Evolutionary conservation across 2,797 vertebrate genomes (phyloP).

Genomic region (Decapterus maruadsi): DNA sequence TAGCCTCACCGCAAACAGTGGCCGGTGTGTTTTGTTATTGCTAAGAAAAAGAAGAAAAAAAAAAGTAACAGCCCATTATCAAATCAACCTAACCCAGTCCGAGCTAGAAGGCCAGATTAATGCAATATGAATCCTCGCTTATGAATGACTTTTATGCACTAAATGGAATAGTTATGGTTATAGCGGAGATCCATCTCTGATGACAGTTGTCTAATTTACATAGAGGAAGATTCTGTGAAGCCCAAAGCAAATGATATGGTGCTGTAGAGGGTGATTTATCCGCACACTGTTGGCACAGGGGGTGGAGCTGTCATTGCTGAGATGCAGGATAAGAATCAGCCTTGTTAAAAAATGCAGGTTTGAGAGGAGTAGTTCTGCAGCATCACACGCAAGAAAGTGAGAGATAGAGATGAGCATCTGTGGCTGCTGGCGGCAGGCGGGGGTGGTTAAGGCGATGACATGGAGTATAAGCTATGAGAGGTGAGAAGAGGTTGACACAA

Average conservation of each 20-base stretch:
- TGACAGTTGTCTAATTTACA: constrained; percentile 51
- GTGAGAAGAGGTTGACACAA: constrained; percentile 57
- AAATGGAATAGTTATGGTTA: constrained; percentile 33
- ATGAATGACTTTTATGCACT: constrained; percentile 35
- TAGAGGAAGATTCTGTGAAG: constrained; percentile 33
- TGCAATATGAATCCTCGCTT: constrained; percentile 36
- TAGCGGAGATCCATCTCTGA: constrained; percentile 30
- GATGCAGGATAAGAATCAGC: constrained; percentile 57
- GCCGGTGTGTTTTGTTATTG: constrained; percentile 3
- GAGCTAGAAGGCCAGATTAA: constrained; percentile 48
- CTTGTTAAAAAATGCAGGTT: constrained; percentile 46
- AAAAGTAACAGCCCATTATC: constrained; percentile 28
- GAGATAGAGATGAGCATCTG: constrained; percentile 45
- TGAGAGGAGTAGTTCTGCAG: constrained; percentile 40
- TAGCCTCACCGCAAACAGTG: constrained; percentile 10
- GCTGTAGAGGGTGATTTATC: constrained; percentile 48
- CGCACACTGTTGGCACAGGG: constrained; percentile 32
- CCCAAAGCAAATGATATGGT: constrained; percentile 45
- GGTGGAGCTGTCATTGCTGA: constrained; percentile 57
- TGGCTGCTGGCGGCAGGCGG: constrained; percentile 31
- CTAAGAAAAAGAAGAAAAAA: not conserved
- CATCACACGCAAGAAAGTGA: constrained; percentile 37
- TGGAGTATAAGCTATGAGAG: constrained; percentile 21
- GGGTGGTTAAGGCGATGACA: constrained; percentile 46
- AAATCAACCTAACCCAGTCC: constrained; percentile 38